phyloP scores from a whole-genome alignment of 2,888 invertebrate genomes.

The Epistrophe eligans region DNA sequence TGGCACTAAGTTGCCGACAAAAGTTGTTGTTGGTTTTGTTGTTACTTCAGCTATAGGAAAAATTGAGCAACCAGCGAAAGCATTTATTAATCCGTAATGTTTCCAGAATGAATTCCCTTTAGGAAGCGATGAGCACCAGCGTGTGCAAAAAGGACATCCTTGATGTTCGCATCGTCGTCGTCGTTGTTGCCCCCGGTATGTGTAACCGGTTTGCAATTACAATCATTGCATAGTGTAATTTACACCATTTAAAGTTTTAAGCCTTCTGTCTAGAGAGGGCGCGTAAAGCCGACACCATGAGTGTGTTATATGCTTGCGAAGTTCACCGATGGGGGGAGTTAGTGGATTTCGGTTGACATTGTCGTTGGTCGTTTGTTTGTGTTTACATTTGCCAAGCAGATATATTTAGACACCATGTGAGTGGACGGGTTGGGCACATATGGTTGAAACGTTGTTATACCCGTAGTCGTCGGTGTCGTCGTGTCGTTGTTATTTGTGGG shows the following conservation, averaged over 20 bases:
- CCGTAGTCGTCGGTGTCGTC: neutral
- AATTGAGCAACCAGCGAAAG: conserved; percentile 73
- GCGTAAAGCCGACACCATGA: conserved; percentile 35
- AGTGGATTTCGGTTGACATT: conserved; percentile 46
- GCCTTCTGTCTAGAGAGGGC: conserved; percentile 56
- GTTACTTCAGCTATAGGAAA: conserved; percentile 26
- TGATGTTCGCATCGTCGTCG: neutral
- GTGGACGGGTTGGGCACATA: conserved; percentile 53
- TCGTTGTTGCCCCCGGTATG: conserved; percentile 1
- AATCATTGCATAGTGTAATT: conserved; percentile 71
- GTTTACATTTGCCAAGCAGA: conserved; percentile 64
- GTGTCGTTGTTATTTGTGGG: neutral
- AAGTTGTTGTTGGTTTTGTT: conserved; percentile 47
- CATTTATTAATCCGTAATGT: conserved; percentile 69
- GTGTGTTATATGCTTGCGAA: conserved; percentile 16
- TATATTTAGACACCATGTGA: conserved; percentile 68
- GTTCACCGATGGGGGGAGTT: neutral
- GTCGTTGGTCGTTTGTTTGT: conserved; percentile 67
- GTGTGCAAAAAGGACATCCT: conserved; percentile 35
- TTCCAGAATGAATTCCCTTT: conserved; percentile 42
- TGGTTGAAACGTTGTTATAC: conserved; percentile 58
- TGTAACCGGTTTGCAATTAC: conserved; percentile 67
- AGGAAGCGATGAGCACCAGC: neutral
- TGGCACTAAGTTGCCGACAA: conserved; percentile 57
- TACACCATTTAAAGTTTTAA: conserved; percentile 76